Conservation (phyloP, 1,140 invertebrate species). For the Orius insidiosus region DNA sequence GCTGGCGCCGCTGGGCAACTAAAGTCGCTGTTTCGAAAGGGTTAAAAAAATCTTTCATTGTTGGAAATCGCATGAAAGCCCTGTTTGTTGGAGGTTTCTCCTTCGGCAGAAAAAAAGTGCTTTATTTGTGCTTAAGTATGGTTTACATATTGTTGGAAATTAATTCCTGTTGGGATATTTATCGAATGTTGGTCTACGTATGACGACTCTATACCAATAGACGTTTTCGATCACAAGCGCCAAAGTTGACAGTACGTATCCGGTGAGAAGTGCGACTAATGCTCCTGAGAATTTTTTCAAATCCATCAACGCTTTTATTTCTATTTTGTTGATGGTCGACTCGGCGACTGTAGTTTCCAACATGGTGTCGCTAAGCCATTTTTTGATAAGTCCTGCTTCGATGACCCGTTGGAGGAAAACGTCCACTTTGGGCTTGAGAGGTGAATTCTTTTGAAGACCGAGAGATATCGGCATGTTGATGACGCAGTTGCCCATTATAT, state of each 20-base stretch:
- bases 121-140: no score
- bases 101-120: no score
- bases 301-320: conserved; percentile 51
- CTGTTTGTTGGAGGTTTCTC: no score
- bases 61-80: no score
- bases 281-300: conserved; percentile 58
- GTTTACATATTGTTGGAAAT: no score
- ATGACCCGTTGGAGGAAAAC: conserved; percentile 41
- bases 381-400: conserved; percentile 56
- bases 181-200: conserved; percentile 48
- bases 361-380: conserved; percentile 62
- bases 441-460: conserved; percentile 63
- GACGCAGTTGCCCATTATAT: conserved; percentile 63
- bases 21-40: no score
- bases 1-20: no score
- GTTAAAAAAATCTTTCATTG: no score
- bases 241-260: conserved; percentile 41
- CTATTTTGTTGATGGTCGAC: conserved; percentile 26
- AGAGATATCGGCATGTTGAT: conserved; percentile 63
- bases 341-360: conserved; percentile 31
- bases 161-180: conserved; percentile 30
- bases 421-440: conserved; percentile 51
- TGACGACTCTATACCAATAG: conserved; percentile 45
- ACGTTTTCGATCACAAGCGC: conserved; percentile 39
- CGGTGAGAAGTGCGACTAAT: conserved; percentile 45